These are phyloP conservation scores for Lepus europaeus DNA, from an alignment of 2,113 vertebrate species.

Conservation along the genomic window DNA sequence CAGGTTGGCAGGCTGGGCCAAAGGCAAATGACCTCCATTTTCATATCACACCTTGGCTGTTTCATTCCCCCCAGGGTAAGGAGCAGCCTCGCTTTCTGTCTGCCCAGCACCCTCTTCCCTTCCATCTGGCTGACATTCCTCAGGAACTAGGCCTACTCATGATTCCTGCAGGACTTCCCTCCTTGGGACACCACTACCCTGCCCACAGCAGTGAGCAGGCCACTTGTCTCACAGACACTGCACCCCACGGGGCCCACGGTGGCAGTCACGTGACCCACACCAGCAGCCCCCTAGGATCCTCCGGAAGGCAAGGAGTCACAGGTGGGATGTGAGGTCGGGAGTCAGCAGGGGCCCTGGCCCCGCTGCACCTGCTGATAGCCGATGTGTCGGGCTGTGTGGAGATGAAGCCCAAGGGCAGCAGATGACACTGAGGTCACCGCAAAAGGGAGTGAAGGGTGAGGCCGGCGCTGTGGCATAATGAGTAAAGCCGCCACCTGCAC, in stretches of 20 bases:
- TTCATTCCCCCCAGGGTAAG: background rate
- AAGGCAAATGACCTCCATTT: background rate
- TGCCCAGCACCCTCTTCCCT: background rate
- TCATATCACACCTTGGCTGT: background rate
- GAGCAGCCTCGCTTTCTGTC: background rate
- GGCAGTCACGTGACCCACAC: background rate
- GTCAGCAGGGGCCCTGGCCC: background rate
- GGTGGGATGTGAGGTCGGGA: background rate
- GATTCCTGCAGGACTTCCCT: background rate
- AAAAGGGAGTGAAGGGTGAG: background rate
- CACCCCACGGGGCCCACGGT: background rate
- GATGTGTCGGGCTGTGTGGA: background rate
- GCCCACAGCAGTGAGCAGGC: background rate
- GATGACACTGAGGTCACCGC: background rate
- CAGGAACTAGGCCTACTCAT: background rate
- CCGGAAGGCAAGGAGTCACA: background rate
- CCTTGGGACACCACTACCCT: background rate
- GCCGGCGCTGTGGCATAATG: too few species aligned
- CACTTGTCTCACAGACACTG: background rate
- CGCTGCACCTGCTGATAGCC: background rate
- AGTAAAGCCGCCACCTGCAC: too few species aligned
- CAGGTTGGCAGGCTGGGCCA: background rate
- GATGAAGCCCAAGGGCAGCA: background rate
- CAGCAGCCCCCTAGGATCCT: background rate
- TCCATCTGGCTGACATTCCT: background rate